phyloP scores from a whole-genome alignment of 2,113 vertebrate genomes.

The Sceloporus tristichus region DNA sequence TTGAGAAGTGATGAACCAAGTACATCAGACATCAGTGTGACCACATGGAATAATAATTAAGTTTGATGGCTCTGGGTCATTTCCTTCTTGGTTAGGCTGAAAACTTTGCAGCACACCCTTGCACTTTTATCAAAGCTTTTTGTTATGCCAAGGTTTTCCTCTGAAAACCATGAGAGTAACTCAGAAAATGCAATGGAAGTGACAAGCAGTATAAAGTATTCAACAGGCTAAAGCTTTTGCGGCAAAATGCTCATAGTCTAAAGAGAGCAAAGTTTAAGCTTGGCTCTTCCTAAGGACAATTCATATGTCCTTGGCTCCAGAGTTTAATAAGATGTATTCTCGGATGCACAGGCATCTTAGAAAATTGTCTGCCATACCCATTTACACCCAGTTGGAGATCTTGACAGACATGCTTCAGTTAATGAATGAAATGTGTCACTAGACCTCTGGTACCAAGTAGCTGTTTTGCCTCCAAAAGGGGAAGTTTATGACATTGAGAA shows the following conservation, averaged over 20 bases:
- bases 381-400: slow-evolving; percentile 8
- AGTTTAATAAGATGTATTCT: neutral
- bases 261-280: slow-evolving; percentile 42
- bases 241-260: slow-evolving; percentile 32
- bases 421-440: neutral
- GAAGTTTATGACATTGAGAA: slow-evolving; percentile 49
- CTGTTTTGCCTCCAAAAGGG: slow-evolving; percentile 9
- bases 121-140: too few relatives aligned
- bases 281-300: neutral
- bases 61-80: too few relatives aligned
- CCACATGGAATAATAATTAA: too few relatives aligned
- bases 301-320: neutral
- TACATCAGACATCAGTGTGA: too few relatives aligned
- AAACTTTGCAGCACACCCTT: too few relatives aligned
- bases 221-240: slow-evolving; percentile 27
- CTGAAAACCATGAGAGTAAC: slow-evolving; percentile 31
- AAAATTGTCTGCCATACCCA: slow-evolving; percentile 34
- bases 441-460: neutral
- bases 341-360: neutral
- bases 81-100: too few relatives aligned
- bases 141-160: slow-evolving; percentile 25
- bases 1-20: too few relatives aligned
- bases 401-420: neutral
- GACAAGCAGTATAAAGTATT: slow-evolving; percentile 32
- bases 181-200: slow-evolving; percentile 62